Evolutionary conservation across 2,797 vertebrate species (phyloP).

Genomic region (Enteromius mattozi): DNA sequence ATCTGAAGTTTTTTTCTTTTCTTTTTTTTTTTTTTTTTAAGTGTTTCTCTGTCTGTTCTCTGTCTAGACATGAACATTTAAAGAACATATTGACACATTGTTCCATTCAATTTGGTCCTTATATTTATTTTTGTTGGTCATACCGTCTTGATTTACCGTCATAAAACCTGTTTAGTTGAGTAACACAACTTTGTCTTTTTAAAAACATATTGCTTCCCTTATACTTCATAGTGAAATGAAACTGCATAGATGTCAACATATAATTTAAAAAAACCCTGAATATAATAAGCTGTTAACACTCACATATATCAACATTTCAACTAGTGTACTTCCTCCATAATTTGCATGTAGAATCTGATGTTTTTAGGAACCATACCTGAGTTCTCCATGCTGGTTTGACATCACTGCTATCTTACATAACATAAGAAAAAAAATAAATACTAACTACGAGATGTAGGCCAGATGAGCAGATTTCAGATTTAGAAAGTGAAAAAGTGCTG

Average conservation of each 20-base stretch:
- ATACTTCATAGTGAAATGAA: neutral
- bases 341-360: neutral
- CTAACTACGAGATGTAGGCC: neutral
- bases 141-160: no score
- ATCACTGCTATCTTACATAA: neutral
- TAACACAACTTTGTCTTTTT: no score
- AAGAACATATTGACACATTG: no score
- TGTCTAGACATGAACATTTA: no score
- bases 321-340: neutral
- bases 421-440: neutral
- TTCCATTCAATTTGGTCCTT: no score
- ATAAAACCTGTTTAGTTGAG: no score
- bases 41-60: no score
- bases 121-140: no score
- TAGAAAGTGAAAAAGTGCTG: neutral
- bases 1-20: no score
- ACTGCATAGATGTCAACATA: neutral
- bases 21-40: no score
- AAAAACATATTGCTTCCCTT: neutral
- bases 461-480: neutral
- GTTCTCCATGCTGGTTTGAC: neutral
- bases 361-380: neutral
- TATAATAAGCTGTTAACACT: neutral
- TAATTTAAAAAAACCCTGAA: neutral
- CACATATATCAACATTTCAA: no score